A percentile compares a stretch with the other conserved stretches of the same genome.
Evolutionary conservation across 2,113 vertebrate species (phyloP).

Genomic region (Bambusicola thoracicus): DNA sequence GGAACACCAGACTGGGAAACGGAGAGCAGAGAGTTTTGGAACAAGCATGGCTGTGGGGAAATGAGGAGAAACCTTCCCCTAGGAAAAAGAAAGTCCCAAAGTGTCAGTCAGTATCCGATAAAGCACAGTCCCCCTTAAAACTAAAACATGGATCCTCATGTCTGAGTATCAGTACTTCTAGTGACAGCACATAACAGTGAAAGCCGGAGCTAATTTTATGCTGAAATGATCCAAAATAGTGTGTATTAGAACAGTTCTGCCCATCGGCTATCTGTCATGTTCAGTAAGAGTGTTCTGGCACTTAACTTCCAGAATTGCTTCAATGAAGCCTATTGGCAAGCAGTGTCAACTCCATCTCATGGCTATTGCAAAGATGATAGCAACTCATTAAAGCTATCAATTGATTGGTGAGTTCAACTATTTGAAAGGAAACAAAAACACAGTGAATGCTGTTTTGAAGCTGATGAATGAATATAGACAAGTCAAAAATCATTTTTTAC

Average conservation of each 20-base stretch:
- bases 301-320: background rate
- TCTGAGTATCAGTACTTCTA: background rate
- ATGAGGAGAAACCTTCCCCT: background rate
- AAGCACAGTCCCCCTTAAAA: background rate
- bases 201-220: background rate
- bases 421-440: slow-evolving; percentile 31
- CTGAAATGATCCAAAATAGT: background rate
- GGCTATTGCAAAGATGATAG: background rate
- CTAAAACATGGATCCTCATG: background rate
- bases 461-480: background rate
- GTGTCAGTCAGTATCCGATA: accelerated
- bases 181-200: background rate
- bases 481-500: background rate
- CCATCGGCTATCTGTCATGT: background rate
- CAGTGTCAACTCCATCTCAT: background rate
- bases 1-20: accelerated
- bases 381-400: background rate
- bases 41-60: accelerated
- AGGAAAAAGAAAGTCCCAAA: background rate
- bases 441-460: background rate
- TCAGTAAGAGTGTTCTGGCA: background rate
- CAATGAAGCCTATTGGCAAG: background rate
- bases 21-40: background rate
- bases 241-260: background rate
- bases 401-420: slow-evolving; percentile 9